phyloP scores from a whole-genome alignment of 2,797 vertebrate genomes.

The Percopsis omiscomaycus region DNA sequence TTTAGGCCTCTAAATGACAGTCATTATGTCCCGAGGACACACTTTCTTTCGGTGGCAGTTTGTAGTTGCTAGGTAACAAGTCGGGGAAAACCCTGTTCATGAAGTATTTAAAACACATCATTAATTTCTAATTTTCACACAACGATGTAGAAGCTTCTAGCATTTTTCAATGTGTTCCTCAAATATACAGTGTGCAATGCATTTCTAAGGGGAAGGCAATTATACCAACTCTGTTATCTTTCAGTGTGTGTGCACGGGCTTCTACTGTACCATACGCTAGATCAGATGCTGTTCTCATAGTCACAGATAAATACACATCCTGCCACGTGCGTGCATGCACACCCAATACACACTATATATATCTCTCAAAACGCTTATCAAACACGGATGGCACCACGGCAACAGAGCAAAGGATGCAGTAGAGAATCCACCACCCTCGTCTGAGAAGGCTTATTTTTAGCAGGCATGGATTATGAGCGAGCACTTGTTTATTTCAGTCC shows the following conservation, averaged over 20 bases:
- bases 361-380: conserved; percentile 51
- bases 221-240: conserved; percentile 7
- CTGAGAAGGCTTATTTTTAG: conserved; percentile 78
- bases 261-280: conserved; percentile 7
- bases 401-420: conserved; percentile 61
- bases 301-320: neutral
- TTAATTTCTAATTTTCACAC: conserved; percentile 70
- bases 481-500: conserved; percentile 77
- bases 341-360: conserved; percentile 4
- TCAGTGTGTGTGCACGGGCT: conserved; percentile 1
- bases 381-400: conserved; percentile 58
- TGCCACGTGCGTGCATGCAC: neutral
- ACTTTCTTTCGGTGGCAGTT: conserved; percentile 63
- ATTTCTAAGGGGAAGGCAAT: too few species aligned
- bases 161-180: neutral
- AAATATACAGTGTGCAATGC: too few species aligned
- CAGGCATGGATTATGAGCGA: conserved; percentile 72
- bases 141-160: conserved; percentile 22
- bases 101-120: conserved; percentile 75
- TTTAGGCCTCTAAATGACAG: conserved; percentile 59
- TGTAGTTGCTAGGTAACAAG: conserved; percentile 83
- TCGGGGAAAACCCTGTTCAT: conserved; percentile 75
- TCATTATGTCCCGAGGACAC: conserved; percentile 50
- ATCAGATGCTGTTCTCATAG: conserved; percentile 34
- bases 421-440: conserved; percentile 69